Base-by-base conservation (phyloP, 1,140 invertebrate genomes). In the Drosophila simulans region DNA sequence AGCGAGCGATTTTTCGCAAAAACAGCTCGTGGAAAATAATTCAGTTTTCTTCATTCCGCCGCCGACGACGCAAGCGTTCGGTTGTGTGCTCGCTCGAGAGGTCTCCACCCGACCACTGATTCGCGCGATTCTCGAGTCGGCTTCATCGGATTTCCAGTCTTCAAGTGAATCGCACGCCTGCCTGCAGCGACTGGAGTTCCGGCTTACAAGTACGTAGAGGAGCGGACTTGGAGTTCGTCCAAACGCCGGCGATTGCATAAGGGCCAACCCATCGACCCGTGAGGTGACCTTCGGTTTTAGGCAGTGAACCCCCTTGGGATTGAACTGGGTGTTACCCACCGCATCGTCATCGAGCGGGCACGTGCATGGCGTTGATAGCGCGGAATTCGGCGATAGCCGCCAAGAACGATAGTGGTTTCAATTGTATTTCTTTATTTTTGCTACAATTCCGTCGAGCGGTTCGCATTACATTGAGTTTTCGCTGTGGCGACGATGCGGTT, bases 21-120 rank as follows among this genome's bases (percentile, higher is more conserved):
- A 57, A 75, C 60, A 53, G 65, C 62, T 74, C 62, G 80, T 89
- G 77, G 60, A 89, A 89, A 84, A 89, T 80, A 89, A 89, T 89
- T 89, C 68, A 89, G 72, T 83, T 89, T 88, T 89, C 77, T 89
- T 89, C 83, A 88, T 88, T 88, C 84, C 80, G 84, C 79, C 72
- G 84, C 72, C 77, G 84, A 79, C 84, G 86, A 83, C 84, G 80
- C 76, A 77, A 88, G 84, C 84, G 84, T 48, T 84, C 80, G 77
- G 84, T 80, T 66, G 84, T 89, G 76, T 75, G 49, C 53, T 55
- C 56, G 58, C 58, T 63, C 43, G 40, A 60, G 39, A 46, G 25
- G 48, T 20, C 12, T 46, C 34, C n/a, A 39, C 40, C 68, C 59
- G n/a, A 13, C 48, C 48, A 52, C 12, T 20, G 59, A 55, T 49